These are phyloP conservation scores for Nemurella pictetii DNA, from an alignment of 2,888 invertebrate species.

Conservation along the genomic window DNA sequence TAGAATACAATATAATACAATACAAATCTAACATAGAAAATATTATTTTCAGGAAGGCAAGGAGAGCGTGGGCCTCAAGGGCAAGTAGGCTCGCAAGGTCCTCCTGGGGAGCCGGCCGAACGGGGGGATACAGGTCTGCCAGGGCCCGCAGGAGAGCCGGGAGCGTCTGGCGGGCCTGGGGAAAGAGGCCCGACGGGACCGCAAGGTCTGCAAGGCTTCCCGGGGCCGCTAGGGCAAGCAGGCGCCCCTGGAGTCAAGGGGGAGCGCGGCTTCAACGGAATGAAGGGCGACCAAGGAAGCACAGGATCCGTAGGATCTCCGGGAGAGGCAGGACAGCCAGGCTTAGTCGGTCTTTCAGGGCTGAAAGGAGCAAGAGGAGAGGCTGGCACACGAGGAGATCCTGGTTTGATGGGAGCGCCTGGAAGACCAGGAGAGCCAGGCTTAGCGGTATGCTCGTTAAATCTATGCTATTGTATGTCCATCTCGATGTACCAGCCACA, in stretches of 20 bases:
- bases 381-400: slow-evolving; percentile 73
- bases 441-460: slow-evolving; percentile 58
- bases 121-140: slow-evolving; percentile 75
- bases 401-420: slow-evolving; percentile 73
- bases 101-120: slow-evolving; percentile 80
- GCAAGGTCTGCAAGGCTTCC: slow-evolving; percentile 69
- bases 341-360: slow-evolving; percentile 65
- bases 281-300: slow-evolving; percentile 62
- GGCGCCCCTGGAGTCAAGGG: slow-evolving; percentile 75
- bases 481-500: too few species aligned
- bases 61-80: slow-evolving; percentile 81
- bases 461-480: too few species aligned
- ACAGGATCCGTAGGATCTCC: slow-evolving; percentile 55
- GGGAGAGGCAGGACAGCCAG: slow-evolving; percentile 66
- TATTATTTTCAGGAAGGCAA: slow-evolving; percentile 58
- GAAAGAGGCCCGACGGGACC: slow-evolving; percentile 73
- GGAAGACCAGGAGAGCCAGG: slow-evolving; percentile 79
- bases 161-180: slow-evolving; percentile 73
- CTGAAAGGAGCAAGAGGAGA: slow-evolving; percentile 77
- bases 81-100: slow-evolving; percentile 72
- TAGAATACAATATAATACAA: too few species aligned
- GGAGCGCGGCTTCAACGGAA: slow-evolving; percentile 69
- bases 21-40: background rate
- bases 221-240: slow-evolving; percentile 68
- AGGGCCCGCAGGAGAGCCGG: slow-evolving; percentile 70